Conservation (phyloP, 2,113 vertebrate genomes). For the Rhabdomys dilectus region DNA sequence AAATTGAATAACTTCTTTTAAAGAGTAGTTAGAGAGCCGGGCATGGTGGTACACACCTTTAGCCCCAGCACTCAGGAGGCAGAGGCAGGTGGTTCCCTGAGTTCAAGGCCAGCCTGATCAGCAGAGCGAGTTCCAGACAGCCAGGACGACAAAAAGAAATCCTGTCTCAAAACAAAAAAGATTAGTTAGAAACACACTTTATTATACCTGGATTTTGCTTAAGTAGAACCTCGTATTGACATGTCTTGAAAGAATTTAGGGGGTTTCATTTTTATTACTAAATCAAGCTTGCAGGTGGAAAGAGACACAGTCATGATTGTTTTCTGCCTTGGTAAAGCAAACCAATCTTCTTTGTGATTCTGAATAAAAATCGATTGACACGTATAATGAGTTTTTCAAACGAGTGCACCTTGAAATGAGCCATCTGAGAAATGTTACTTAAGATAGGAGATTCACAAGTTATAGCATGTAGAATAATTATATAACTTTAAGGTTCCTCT, state of each 20-base stretch:
- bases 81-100: not conserved
- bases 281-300: not conserved
- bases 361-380: not conserved
- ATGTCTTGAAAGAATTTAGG: not conserved
- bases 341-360: not conserved
- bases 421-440: not conserved
- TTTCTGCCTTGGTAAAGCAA: slow-evolving; percentile 3
- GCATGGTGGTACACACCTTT: not conserved
- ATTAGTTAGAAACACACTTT: not conserved
- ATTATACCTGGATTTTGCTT: not conserved
- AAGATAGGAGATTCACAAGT: not conserved
- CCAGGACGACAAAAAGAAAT: not conserved
- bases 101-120: not conserved
- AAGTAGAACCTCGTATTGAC: not conserved
- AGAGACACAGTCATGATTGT: not conserved
- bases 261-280: not conserved
- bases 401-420: not conserved
- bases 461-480: not conserved
- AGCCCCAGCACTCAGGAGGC: not conserved
- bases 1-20: not conserved
- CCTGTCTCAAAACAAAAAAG: not conserved
- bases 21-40: not conserved
- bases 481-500: not conserved
- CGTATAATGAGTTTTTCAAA: not conserved
- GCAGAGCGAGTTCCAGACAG: no score